These are phyloP conservation scores for Drosophila arawakana DNA, from an alignment of 1,140 invertebrate genomes.

Conservation along the genomic window DNA sequence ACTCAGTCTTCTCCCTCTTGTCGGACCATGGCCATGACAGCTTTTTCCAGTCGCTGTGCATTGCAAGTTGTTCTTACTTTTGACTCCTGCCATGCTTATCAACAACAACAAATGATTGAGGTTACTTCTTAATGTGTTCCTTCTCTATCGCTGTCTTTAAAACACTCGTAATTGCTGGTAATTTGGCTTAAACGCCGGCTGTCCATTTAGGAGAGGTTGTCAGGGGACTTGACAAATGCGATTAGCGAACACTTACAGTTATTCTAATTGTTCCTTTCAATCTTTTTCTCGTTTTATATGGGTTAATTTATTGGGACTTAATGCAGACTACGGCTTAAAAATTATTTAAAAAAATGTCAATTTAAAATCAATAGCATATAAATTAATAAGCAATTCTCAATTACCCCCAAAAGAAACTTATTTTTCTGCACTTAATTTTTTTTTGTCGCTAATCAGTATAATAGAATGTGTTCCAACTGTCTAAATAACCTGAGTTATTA, in stretches of 20 bases:
- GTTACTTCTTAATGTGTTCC: conserved; percentile 55
- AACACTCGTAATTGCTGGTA: conserved; percentile 64
- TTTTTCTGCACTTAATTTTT: no score
- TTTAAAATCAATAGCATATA: no score
- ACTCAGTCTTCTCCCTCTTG: not conserved
- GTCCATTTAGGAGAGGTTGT: not conserved
- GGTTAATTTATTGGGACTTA: no score
- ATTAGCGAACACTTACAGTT: conserved; percentile 55
- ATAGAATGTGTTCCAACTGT: conserved; percentile 9
- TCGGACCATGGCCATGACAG: conserved; percentile 30
- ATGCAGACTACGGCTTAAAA: no score
- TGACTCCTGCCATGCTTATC: conserved; percentile 56
- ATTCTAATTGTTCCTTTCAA: conserved; percentile 30
- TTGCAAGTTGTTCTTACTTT: conserved; percentile 42
- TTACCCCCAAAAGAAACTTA: no score
- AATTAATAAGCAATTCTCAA: no score
- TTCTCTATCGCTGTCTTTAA: conserved; percentile 9
- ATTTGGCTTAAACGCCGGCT: conserved; percentile 65
- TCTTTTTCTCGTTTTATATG: not conserved
- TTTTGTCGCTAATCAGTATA: not conserved
- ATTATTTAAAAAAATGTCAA: no score
- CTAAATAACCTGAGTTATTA: not conserved
- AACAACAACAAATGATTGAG: conserved; percentile 82
- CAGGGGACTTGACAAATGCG: conserved; percentile 63
- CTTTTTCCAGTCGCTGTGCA: conserved; percentile 41